A percentile compares a stretch with the other conserved stretches of the same genome.
These are phyloP conservation scores for Antheraea assamensis DNA, from an alignment of 2,888 invertebrate genomes.

Conservation along the genomic window DNA sequence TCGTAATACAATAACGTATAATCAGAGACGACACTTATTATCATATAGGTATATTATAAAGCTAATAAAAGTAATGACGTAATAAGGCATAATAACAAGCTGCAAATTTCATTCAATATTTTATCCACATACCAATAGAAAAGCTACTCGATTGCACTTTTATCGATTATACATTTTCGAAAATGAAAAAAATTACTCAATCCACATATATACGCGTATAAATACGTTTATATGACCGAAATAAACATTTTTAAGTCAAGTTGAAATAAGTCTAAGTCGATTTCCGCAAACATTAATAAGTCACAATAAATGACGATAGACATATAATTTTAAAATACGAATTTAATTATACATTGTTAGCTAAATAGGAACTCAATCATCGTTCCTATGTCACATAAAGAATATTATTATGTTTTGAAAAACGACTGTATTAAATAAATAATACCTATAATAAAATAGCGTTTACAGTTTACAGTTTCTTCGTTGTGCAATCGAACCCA, in stretches of 20 bases:
- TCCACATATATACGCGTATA: too few species aligned
- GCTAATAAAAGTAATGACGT: neutral
- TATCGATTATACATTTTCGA: too few species aligned
- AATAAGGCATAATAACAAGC: neutral
- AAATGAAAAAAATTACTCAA: too few species aligned
- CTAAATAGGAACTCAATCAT: neutral
- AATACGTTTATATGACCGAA: too few species aligned
- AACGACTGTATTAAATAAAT: neutral
- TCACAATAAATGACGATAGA: too few species aligned
- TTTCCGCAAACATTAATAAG: too few species aligned
- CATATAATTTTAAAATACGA: neutral
- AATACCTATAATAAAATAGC: conserved; percentile 17
- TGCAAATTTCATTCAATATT: too few species aligned
- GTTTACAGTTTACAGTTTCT: conserved; percentile 27
- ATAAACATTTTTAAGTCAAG: too few species aligned
- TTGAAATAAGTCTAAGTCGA: too few species aligned
- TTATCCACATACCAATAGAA: too few species aligned
- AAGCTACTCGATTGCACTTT: too few species aligned
- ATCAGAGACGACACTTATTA: neutral
- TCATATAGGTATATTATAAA: neutral
- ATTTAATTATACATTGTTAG: neutral
- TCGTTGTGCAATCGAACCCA: conserved; percentile 31
- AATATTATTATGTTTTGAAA: neutral
- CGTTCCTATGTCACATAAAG: neutral
- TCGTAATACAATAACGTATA: neutral